Evolutionary conservation across 2,888 invertebrate species (phyloP), one percentile per base, ranked within the genome.

Genomic region (Smittia sp.): DNA sequence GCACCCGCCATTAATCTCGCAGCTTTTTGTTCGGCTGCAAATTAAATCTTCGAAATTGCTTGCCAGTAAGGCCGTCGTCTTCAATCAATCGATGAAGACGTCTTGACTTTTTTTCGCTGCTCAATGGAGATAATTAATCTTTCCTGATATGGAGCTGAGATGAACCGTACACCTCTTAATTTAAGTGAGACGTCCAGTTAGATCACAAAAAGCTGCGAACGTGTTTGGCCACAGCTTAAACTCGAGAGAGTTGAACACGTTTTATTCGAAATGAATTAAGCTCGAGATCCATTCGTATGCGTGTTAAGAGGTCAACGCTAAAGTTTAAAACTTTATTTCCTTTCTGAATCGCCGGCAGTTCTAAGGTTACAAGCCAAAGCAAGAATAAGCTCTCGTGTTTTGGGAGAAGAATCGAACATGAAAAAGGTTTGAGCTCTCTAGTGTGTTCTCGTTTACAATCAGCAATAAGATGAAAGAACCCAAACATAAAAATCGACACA

Each of bases 81-180:
- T 63, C 63, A 27, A 58, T 58, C 20, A 39, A 20, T 54, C 41
- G 69, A 54, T 62, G 39, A 72, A 72, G 69, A 70, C 54, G 69
- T 70, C 22, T 20, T n/a, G n/a, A 32, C 4, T 32, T 32, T 32
- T 32, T 32, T 32, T 32, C 9, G 4, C n/a, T n/a, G 20, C 46
- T 32, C 4, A 32, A 32, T 32, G 32, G 32, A 72, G 72, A 72
- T 72, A 72, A 72, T 72, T 72, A 72, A 72, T 72, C 72, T 69
- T 69, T 18, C 7, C 18, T 3, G 58, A 58, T 58, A 58, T 58
- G 58, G 22, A 58, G 11, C 6, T 6, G 2, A n/a, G 3, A 58
- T 58, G 58, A 32, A 9, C 9, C n/a, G n/a, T n/a, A n/a, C n/a
- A n/a, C n/a, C 4, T 32, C 32, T 32, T 32, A 3, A 32, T 32